Evolutionary conservation across 2,113 vertebrate species (phyloP), one percentile per base, ranked within the genome.

Genomic region (Scortum barcoo): DNA sequence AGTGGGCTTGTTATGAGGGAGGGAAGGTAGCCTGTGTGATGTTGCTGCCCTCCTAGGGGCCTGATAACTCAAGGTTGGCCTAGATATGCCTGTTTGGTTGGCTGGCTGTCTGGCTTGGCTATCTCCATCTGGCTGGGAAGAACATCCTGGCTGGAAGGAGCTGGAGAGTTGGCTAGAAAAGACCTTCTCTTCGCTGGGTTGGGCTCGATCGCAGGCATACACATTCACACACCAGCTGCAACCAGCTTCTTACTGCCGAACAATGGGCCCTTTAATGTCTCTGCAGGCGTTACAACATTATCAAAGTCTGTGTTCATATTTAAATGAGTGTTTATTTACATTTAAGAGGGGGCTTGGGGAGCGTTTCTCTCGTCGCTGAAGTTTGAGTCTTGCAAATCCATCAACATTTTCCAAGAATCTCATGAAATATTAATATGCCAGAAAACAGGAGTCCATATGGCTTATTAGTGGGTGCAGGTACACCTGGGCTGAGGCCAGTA

Each of bases 61-160:
- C 71, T 70, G 86, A 81, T 87, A 84, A 84, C 80, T 88, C 57
- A 78, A 48, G 73, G 77, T 77, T 92, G 90, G 86, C 93, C 90
- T 88, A 89, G 81, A 90, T 91, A 92, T 85, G 86, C 85, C 84
- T 81, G 87, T 83, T 87, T 90, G 85, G 63, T 73, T 89, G 70
- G 76, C 80, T 82, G 85, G 53, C 72, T 85, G 72, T 68, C 48
- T 76, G 79, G 68, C 57, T 83, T 61, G 75, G 80, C 77, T 72
- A 78, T 86, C 82, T 88, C 78, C 80, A 90, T 84, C 81, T 88
- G 81, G 72, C 70, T 72, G 73, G 33, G 72, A 84, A 86, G 71
- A 89, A 80, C 68, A 63, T 83, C 40, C 72, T 78, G 66, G 61
- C 60, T 82, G 60, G 61, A 82, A 77, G 71, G 40, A 78, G 76